phyloP scores from a whole-genome alignment of 2,113 vertebrate species.

The Sarotherodon lohbergeri region DNA sequence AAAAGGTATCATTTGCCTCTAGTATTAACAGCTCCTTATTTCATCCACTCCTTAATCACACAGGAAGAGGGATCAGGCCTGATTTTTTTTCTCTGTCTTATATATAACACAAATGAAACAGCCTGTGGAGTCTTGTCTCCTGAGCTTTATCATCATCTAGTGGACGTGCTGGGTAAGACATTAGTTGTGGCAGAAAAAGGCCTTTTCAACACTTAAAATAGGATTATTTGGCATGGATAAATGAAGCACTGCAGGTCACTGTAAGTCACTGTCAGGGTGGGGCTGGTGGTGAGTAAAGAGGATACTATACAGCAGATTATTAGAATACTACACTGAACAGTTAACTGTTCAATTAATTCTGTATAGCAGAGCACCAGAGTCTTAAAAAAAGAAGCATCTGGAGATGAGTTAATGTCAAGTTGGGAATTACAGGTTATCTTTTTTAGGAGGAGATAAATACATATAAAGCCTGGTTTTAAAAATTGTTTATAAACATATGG shows the following conservation, averaged over 20 bases:
- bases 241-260: neutral
- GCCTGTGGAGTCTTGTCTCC: neutral
- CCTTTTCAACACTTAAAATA: neutral
- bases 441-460: neutral
- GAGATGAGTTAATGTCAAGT: neutral
- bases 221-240: neutral
- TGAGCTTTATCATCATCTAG: constrained; percentile 59
- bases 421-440: neutral
- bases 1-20: constrained; percentile 43
- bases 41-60: constrained; percentile 47
- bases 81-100: neutral
- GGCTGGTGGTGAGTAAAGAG: neutral
- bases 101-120: neutral
- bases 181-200: neutral
- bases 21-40: constrained; percentile 43
- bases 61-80: constrained; percentile 17
- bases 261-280: neutral
- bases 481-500: neutral
- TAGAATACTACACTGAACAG: neutral
- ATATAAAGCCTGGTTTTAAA: neutral
- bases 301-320: neutral
- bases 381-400: neutral
- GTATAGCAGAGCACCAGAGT: neutral
- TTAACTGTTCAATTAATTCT: neutral
- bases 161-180: constrained; percentile 13